Base-by-base conservation (phyloP, 2,797 vertebrate genomes). In the Sebastes ruberrimus region DNA sequence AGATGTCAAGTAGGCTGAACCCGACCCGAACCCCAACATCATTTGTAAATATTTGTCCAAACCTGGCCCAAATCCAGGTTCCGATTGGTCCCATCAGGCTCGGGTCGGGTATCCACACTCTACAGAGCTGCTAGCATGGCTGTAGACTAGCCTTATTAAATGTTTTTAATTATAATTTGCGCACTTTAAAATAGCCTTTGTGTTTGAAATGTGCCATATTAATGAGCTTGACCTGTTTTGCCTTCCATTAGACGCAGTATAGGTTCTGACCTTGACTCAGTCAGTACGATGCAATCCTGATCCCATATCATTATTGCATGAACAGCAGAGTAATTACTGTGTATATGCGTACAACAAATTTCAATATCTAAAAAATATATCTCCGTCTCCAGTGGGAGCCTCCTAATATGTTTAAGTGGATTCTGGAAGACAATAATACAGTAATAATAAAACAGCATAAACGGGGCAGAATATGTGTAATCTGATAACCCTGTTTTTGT, bases 381-480 rank as follows among this genome's bases (percentile, higher is more conserved):
- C 53, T 42, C 35, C 3, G 3, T 42, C 23, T 53, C 60, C 53
- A 32, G 18, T n/a, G 20, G 32, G 30, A 72, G 42, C 42, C 62
- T n/a, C 27, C 28, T 32, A 76, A 86, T 76, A 49, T 68, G n/a
- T 78, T 85, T 64, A 70, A 76, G 59, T 52, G 61, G 59, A n/a
- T 77, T 72, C 53, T 85, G 63, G 27, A 75, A 42, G 59, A 74
- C 64, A 80, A 76, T 46, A 86, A 67, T 22, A 60, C 30, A 20
- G 18, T n/a, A 52, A 52, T 52, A 52, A 52, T 20, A n/a, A 52
- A 52, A 52, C 46, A 75, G 28, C 25, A 33, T 33, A 23, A 81
- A 42, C 25, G 33, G 25, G n/a, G 42, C 56, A 73, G 46, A 84
- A 33, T 14, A 6, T 22, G 23, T 83, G 78, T 82, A 84, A 91